Conservation (phyloP, 2,888 invertebrate species). For the Himalopsyche tibetana region DNA sequence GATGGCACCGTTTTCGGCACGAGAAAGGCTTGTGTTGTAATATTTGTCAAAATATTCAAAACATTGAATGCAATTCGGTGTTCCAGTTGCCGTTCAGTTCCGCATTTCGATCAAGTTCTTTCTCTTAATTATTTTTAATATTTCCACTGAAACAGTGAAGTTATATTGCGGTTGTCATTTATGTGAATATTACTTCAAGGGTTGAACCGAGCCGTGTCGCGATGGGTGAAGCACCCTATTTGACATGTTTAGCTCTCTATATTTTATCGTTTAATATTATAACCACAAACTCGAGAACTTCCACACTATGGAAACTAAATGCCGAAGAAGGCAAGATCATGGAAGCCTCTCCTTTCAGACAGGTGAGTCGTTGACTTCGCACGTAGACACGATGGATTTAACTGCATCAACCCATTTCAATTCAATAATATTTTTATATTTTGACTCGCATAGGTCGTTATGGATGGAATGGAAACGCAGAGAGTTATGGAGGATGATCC, state of each 20-base stretch:
- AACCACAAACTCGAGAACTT: conserved; percentile 87
- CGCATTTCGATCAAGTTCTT: background rate
- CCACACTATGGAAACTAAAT: conserved; percentile 89
- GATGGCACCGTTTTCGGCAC: too few species aligned
- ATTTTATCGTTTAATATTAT: conserved; percentile 84
- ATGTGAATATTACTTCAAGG: conserved; percentile 39
- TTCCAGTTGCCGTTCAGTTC: background rate
- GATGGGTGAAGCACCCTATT: conserved; percentile 78
- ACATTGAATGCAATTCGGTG: conserved; percentile 48
- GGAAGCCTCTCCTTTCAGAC: conserved; percentile 78
- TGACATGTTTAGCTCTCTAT: conserved; percentile 82
- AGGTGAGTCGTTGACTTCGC: conserved; percentile 71
- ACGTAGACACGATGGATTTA: conserved; percentile 46
- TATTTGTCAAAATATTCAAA: conserved; percentile 63
- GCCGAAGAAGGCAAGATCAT: conserved; percentile 86
- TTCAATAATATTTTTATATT: conserved; percentile 17
- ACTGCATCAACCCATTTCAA: conserved; percentile 13
- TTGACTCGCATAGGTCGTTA: conserved; percentile 60
- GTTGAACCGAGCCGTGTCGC: conserved; percentile 21
- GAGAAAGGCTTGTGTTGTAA: conserved; percentile 56
- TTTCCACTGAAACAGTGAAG: conserved; percentile 36
- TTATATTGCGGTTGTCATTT: conserved; percentile 37
- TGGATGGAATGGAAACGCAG: conserved; percentile 67
- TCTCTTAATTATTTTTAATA: background rate
- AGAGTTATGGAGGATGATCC: conserved; percentile 79